Evolutionary conservation across 2,888 invertebrate species (phyloP).

Genomic region (Acronicta aceris): DNA sequence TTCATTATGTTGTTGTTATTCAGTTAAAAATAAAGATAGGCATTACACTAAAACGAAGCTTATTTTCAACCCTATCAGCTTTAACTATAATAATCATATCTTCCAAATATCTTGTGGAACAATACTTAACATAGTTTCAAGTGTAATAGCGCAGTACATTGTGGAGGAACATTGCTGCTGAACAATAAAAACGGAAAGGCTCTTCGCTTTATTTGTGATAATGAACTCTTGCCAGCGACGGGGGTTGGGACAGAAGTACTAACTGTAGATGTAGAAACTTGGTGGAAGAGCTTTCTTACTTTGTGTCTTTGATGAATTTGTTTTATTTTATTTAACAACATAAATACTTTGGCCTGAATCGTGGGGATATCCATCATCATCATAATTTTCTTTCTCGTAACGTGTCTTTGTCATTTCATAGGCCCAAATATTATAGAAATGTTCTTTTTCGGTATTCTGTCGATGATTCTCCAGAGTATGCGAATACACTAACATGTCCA

Average conservation of each 20-base stretch:
- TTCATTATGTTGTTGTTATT: too few species aligned
- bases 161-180: slow-evolving; percentile 56
- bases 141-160: slow-evolving; percentile 69
- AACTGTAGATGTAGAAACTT: slow-evolving; percentile 41
- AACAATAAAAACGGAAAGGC: slow-evolving; percentile 81
- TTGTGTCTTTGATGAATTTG: slow-evolving; percentile 11
- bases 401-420: too few species aligned
- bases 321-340: not conserved
- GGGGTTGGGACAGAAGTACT: slow-evolving; percentile 57
- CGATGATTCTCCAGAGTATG: too few species aligned
- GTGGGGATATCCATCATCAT: not conserved
- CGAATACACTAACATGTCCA: too few species aligned
- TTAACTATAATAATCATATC: slow-evolving; percentile 37
- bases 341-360: too few species aligned
- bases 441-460: too few species aligned
- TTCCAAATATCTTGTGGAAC: slow-evolving; percentile 47
- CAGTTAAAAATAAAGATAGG: too few species aligned
- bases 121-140: slow-evolving; percentile 74
- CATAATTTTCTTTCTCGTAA: too few species aligned
- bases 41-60: not conserved
- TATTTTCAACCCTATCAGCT: slow-evolving; percentile 11
- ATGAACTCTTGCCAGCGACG: slow-evolving; percentile 77
- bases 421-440: too few species aligned
- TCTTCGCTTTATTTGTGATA: slow-evolving; percentile 83
- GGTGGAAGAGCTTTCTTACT: slow-evolving; percentile 54